phyloP scores from a whole-genome alignment of 2,888 invertebrate species.

The Tenthredo mesomela region DNA sequence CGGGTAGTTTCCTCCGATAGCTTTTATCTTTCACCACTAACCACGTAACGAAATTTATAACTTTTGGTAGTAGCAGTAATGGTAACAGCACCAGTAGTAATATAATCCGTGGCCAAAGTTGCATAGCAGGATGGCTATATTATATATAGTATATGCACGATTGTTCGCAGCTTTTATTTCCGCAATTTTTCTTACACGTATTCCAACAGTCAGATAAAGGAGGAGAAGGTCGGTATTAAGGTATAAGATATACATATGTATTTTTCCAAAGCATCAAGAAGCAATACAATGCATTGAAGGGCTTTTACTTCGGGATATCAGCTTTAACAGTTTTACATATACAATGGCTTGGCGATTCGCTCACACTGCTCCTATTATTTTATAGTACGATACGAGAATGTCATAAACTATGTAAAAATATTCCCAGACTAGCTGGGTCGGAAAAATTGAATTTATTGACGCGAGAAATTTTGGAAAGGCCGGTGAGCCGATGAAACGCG shows the following conservation, averaged over 20 bases:
- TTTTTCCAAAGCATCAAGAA: neutral
- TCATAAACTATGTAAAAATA: conserved; percentile 44
- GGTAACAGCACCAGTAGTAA: neutral
- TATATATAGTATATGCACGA: neutral
- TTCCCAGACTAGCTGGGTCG: conserved; percentile 10
- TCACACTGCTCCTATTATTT: neutral
- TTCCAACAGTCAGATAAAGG: neutral
- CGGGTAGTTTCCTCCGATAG: neutral
- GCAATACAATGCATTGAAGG: neutral
- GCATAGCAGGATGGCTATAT: neutral
- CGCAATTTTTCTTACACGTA: neutral
- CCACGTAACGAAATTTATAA: neutral
- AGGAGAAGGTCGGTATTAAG: neutral
- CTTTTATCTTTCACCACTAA: neutral
- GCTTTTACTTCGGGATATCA: conserved; percentile 1
- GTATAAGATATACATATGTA: neutral
- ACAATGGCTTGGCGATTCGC: neutral
- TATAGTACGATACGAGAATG: conserved; percentile 9
- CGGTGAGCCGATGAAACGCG: conserved; percentile 44
- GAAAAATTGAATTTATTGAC: conserved; percentile 45
- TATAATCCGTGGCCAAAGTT: neutral
- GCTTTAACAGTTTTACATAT: conserved; percentile 25
- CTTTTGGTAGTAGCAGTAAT: conserved; percentile 13
- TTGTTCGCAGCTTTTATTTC: neutral
- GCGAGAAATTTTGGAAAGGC: conserved; percentile 23